Conservation (phyloP, 2,797 vertebrate genomes). For the Melanotaenia maccullochi region DNA sequence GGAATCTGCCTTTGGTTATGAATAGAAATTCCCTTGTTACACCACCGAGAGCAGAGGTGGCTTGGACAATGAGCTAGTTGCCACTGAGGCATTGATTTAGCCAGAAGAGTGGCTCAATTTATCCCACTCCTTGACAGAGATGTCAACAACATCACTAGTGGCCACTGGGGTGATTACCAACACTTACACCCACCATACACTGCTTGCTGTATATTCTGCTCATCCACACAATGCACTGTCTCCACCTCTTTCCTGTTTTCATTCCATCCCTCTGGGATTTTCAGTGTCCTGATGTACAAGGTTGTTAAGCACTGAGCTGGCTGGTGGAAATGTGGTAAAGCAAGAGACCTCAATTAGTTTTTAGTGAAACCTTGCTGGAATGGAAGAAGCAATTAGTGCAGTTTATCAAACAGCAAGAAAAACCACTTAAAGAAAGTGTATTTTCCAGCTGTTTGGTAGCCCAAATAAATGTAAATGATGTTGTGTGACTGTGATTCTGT, state of each 20-base stretch:
- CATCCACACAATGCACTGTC: conserved; percentile 29
- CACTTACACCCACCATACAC: conserved; percentile 31
- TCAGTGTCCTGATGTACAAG: background rate
- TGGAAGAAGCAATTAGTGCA: background rate
- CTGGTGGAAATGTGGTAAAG: background rate
- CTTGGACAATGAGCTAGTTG: conserved; percentile 78
- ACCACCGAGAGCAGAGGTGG: conserved; percentile 73
- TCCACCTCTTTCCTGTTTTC: conserved; percentile 41
- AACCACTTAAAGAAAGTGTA: background rate
- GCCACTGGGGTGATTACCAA: conserved; percentile 70
- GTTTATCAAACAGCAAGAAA: conserved; percentile 8
- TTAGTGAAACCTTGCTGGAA: background rate
- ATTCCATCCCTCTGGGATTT: conserved; percentile 27
- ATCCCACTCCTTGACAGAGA: conserved; percentile 72
- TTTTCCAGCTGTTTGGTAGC: accelerated
- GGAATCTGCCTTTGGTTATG: conserved; percentile 43
- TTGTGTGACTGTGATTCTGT: conserved; percentile 13
- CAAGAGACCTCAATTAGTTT: background rate
- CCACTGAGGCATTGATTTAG: conserved; percentile 78
- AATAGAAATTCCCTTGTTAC: conserved; percentile 72
- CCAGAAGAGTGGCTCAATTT: conserved; percentile 78
- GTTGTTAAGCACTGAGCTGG: conserved; percentile 9
- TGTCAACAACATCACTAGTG: conserved; percentile 78
- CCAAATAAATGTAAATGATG: conserved; percentile 19
- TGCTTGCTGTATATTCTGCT: conserved; percentile 33